Evolutionary conservation across 2,888 invertebrate species (phyloP), one percentile per base, ranked within the genome.

Genomic region (Dryadula phaetusa): DNA sequence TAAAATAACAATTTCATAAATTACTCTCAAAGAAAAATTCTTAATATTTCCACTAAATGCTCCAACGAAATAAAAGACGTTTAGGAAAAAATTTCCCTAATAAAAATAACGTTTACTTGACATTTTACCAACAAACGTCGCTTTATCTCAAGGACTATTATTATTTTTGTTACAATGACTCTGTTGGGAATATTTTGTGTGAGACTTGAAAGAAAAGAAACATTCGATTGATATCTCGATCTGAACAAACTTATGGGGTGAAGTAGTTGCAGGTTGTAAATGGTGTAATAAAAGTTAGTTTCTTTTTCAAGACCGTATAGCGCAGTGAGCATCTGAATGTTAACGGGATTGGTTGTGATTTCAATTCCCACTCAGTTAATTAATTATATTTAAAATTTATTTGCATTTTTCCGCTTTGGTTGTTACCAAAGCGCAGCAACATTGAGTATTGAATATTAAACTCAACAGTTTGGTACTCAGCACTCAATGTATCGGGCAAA

Each of bases 181-280:
- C 42, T 18, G 25, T 16, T 25, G 60, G 32, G 16, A 16, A 28
- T 32, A 32, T 18, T 56, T 44, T 20, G 42, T 16, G 18, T 32
- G 28, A 12, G 28, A 28, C 12, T 60, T 22, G 22, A 14, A 37
- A 37, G 37, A 44, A 44, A 42, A 60, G 4, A 44, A 58, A 58
- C 58, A 28, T 44, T 28, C n/a, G 10, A 42, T 42, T 14, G 18
- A 16, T 44, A 60, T 60, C 58, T 42, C 12, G n/a, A 56, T 40
- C 42, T 14, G 22, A 22, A 10, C 0, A 16, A 52, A n/a, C 32
- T 52, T 52, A 52, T 25, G 52, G 25, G 32, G 10, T 32, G n/a
- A 28, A 52, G 12, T 52, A 52, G 8, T n/a, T n/a, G n/a, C n/a
- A 32, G 32, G 37, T 3, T 37, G 12, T 37, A 12, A 37, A 37